Base-by-base conservation (phyloP, 2,888 invertebrate genomes). In the Phlogophora meticulosa region DNA sequence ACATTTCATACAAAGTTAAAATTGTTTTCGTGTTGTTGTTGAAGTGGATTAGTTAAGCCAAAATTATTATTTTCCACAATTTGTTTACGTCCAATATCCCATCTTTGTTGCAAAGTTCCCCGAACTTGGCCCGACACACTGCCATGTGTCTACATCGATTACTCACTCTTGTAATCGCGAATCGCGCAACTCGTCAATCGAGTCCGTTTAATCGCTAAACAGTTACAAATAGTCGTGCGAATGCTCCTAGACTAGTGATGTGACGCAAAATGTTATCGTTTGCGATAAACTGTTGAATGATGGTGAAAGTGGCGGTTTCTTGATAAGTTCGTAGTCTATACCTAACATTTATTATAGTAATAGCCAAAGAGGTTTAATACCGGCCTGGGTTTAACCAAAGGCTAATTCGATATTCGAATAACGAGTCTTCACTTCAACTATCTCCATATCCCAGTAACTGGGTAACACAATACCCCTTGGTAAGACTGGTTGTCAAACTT, bases 231-330 rank as follows among this genome's bases (percentile, higher is more conserved):
- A 52, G 28, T 52, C 40, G 64, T 53, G 36, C 32, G 10, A 58
- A 45, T 51, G 24, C 7, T 72, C 20, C 43, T 53, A 36, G 28
- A 32, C 56, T 28, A 43, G 43, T 43, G 24, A 56, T 24, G 52
- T 78, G 55, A 58, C 36, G 56, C 59, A 53, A 72, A 61, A 17
- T 51, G 4, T 4, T 42, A 36, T 61, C 57, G 42, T 72, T 49
- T 13, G n/a, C 57, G 66, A 78, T 66, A 61, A 42, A 56, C 60
- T 24, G 11, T 45, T 10, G 17, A 32, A 9, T 15, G 4, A 52
- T 72, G 22, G 20, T 43, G 61, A 61, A 61, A 74, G 28, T 46
- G 15, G 38, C 10, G 3, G 28, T 56, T 48, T 22, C n/a, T 24
- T 55, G 4, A 52, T 56, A 46, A 43, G 43, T 61, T 38, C 15